These are phyloP conservation scores for Percopsis omiscomaycus DNA, from an alignment of 2,797 vertebrate species.

Conservation along the genomic window DNA sequence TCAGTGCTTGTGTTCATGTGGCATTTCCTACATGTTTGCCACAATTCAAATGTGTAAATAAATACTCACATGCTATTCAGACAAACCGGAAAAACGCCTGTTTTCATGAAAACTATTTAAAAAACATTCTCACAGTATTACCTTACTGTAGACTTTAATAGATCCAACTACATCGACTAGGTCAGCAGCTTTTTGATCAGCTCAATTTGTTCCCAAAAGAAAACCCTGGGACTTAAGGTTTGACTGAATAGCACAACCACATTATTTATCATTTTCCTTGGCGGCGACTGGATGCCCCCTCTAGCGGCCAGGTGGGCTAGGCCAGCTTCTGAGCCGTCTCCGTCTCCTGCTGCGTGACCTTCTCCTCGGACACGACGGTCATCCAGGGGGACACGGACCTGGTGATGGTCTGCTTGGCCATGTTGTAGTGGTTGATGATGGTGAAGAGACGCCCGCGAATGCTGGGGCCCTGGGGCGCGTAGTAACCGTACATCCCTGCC, in stretches of 20 bases:
- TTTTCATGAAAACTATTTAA: conserved; percentile 30
- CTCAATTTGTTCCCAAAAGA: conserved; percentile 43
- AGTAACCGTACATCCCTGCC: conserved; percentile 88
- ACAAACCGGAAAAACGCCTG: conserved; percentile 60
- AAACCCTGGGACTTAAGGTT: conserved; percentile 50
- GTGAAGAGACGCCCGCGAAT: conserved; percentile 91
- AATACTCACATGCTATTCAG: conserved; percentile 69
- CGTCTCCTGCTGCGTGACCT: conserved; percentile 92
- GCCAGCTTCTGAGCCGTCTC: conserved; percentile 91
- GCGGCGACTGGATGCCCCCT: conserved; percentile 33
- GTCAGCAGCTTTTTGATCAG: conserved; percentile 47
- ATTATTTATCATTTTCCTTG: conserved; percentile 58
- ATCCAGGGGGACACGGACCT: conserved; percentile 94
- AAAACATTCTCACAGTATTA: conserved; percentile 24
- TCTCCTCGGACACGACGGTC: conserved; percentile 93
- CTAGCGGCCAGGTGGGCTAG: conserved; percentile 63
- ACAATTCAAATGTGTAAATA: conserved; percentile 58
- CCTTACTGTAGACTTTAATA: conserved; percentile 36
- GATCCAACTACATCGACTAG: conserved; percentile 48
- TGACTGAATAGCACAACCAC: conserved; percentile 69
- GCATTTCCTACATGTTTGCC: conserved; percentile 43
- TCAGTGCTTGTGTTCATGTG: conserved; percentile 48
- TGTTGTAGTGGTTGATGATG: conserved; percentile 94
- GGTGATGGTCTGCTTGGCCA: conserved; percentile 93
- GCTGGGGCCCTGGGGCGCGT: conserved; percentile 86